A percentile compares a stretch with the other conserved stretches of the same genome.
These are phyloP conservation scores for Chamaedrilus cognettii DNA, from an alignment of 2,888 invertebrate species.

Conservation along the genomic window DNA sequence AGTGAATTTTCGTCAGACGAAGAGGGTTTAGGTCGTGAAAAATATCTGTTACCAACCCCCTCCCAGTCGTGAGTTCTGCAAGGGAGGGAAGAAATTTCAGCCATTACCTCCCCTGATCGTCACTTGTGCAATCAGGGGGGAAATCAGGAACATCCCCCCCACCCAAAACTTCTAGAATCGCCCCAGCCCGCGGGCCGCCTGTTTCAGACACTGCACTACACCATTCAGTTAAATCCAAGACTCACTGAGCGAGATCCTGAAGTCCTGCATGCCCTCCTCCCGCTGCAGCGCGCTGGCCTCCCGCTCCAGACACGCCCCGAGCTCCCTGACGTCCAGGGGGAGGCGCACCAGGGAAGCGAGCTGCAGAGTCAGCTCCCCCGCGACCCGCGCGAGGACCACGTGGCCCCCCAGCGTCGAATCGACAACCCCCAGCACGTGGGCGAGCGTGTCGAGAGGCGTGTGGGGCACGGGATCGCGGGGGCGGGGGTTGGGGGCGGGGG, in stretches of 20 bases:
- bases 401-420: constrained; percentile 55
- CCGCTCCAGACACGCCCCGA: constrained; percentile 18
- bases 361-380: constrained; percentile 47
- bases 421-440: constrained; percentile 51
- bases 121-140: no score
- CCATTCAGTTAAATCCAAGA: no score
- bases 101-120: no score
- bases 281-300: constrained; percentile 25
- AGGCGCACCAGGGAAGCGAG: constrained; percentile 48
- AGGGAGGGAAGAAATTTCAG: no score
- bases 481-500: not conserved
- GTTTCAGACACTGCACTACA: no score
- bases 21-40: no score
- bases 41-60: no score
- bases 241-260: constrained; percentile 14
- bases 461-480: constrained; percentile 52
- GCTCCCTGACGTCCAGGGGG: constrained; percentile 46
- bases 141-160: no score
- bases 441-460: constrained; percentile 57
- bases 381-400: constrained; percentile 43
- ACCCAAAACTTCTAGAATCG: no score
- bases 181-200: no score
- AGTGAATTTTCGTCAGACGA: no score
- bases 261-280: constrained; percentile 20
- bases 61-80: no score